Evolutionary conservation across 2,797 vertebrate genomes (phyloP).

Genomic region (Xiphorhynchus erythropygius): DNA sequence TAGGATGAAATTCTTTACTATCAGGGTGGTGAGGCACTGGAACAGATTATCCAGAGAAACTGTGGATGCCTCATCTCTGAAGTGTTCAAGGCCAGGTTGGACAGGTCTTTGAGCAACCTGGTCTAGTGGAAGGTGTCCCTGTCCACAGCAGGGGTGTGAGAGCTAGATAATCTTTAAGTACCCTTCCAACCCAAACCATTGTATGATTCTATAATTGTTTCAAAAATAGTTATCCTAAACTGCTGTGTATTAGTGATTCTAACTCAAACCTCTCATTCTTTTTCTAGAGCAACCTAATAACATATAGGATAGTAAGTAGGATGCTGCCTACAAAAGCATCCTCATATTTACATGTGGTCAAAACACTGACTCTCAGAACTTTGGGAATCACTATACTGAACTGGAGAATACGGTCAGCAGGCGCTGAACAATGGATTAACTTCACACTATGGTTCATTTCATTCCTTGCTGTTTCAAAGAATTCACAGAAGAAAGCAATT

Average conservation of each 20-base stretch:
- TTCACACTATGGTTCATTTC: background rate
- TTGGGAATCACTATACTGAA: background rate
- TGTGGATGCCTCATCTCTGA: background rate
- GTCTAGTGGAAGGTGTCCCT: background rate
- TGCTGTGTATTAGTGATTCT: background rate
- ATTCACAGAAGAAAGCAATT: background rate
- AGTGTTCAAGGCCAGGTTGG: background rate
- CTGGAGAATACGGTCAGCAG: background rate
- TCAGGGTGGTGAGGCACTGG: background rate
- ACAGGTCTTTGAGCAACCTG: background rate
- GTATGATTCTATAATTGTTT: background rate
- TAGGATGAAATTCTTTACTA: background rate
- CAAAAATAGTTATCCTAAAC: background rate
- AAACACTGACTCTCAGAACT: background rate
- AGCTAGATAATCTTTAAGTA: background rate
- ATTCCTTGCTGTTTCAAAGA: background rate
- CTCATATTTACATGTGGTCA: background rate
- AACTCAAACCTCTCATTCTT: background rate
- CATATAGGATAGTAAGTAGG: background rate
- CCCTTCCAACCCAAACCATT: background rate
- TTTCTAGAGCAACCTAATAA: background rate
- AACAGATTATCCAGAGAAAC: background rate
- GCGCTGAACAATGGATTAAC: background rate
- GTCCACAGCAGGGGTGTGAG: background rate
- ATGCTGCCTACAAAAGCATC: background rate